Conservation (phyloP, 2,888 invertebrate species). For the Notocelia uddmanniana region DNA sequence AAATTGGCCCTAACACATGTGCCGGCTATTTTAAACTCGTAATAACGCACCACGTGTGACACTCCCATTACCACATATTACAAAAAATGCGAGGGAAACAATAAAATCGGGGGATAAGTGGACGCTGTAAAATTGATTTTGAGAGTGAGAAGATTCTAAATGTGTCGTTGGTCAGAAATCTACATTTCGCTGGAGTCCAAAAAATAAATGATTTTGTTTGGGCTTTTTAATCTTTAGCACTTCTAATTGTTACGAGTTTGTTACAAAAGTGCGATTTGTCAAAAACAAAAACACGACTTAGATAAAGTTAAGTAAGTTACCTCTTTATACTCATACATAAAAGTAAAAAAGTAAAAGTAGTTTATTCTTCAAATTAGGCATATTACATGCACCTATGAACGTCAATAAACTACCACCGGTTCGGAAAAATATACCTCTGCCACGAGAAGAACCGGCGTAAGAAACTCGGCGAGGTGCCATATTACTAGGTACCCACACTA, state of each 20-base stretch:
- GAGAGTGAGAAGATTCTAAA: neutral
- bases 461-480: no score
- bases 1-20: slow-evolving; percentile 75
- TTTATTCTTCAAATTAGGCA: no score
- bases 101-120: slow-evolving; percentile 75
- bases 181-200: neutral
- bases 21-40: slow-evolving; percentile 85
- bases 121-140: slow-evolving; percentile 74
- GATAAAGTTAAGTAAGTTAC: no score
- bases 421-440: no score
- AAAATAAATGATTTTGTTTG: no score
- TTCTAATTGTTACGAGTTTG: neutral
- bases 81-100: slow-evolving; percentile 83
- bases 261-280: no score
- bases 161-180: neutral
- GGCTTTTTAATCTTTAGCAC: neutral
- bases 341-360: no score
- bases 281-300: no score
- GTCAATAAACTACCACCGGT: no score
- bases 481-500: no score
- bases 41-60: slow-evolving; percentile 84
- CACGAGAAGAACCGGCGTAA: no score
- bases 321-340: neutral
- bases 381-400: no score
- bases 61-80: slow-evolving; percentile 85